Conservation (phyloP, 2,797 vertebrate genomes). For the Decapterus maruadsi region DNA sequence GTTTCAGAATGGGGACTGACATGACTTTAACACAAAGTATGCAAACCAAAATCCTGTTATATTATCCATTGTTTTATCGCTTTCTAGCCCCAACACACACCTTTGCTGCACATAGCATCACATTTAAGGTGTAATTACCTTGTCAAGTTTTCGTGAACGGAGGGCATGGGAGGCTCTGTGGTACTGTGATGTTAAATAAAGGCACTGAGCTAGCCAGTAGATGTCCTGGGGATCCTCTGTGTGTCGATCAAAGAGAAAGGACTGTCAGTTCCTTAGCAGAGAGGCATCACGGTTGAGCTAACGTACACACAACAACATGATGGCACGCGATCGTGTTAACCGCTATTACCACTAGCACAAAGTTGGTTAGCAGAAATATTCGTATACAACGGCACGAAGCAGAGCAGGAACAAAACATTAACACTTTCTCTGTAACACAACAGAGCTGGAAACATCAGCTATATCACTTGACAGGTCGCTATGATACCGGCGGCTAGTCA, state of each 20-base stretch:
- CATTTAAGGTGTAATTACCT: constrained; percentile 82
- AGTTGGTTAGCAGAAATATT: background rate
- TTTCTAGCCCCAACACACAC: background rate
- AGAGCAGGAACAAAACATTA: background rate
- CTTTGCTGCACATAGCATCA: background rate
- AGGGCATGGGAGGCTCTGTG: constrained; percentile 97
- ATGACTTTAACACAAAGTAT: background rate
- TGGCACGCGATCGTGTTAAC: background rate
- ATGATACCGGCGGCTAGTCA: background rate
- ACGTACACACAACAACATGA: background rate
- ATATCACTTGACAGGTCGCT: background rate
- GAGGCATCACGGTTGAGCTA: background rate
- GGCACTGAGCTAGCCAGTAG: constrained; percentile 98
- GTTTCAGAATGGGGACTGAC: constrained; percentile 12
- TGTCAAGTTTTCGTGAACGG: constrained; percentile 95
- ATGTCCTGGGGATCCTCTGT: constrained; percentile 97
- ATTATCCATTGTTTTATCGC: background rate
- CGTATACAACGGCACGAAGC: background rate
- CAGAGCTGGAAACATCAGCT: background rate
- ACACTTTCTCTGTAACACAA: background rate
- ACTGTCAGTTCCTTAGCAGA: background rate
- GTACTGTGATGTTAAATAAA: constrained; percentile 97
- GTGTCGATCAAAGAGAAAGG: background rate
- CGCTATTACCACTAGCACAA: background rate
- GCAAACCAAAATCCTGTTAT: background rate